Base-by-base conservation (phyloP, 2,888 invertebrate genomes). In the Meloe dianella region DNA sequence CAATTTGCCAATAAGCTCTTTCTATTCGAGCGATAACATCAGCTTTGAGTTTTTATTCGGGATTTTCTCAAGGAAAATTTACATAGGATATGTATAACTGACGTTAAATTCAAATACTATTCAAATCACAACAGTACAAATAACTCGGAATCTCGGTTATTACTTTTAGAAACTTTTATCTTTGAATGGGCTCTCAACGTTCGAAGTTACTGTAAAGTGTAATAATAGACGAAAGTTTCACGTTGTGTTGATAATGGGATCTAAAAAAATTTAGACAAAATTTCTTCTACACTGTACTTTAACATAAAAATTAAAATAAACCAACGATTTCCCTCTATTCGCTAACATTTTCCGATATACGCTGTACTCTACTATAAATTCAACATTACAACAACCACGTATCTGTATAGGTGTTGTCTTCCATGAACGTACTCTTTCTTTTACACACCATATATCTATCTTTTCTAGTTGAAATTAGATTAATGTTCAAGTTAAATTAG, bases 401-500 rank as follows among this genome's bases (percentile, higher is more conserved):
- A 41, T n/a, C 17, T 4, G 41, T 17, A 41, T 41, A 8, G 7
- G 17, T 17, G 41, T 17, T n/a, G 17, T 41, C 17, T 17, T 17
- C 6, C 41, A 32, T 32, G 32, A 32, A 56, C 14, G n/a, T n/a
- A n/a, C 8, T 12, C 29, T 14, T 29, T 17, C 57, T 32, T 27
- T 57, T 20, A 6, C 32, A 10, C 38, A 5, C n/a, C 10, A 6
- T n/a, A 5, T 8, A 17, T 41, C n/a, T 17, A 41, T 41, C 17
- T 4, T 17, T 41, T 20, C 10, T 47, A 47, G 47, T 47, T 20
- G 47, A 20, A 47, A 47, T 47, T 47, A 47, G 47, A 47, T 47
- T 47, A 47, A 47, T 47, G 47, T 41, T 47, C 20, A 20, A 47
- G 47, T 47, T 47, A 47, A 47, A 47, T 47, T 47, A 47, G 47